These are phyloP conservation scores for Hydrozoanthus gracilis DNA, from an alignment of 92 coral and sea anemone genomes.

Conservation along the genomic window DNA sequence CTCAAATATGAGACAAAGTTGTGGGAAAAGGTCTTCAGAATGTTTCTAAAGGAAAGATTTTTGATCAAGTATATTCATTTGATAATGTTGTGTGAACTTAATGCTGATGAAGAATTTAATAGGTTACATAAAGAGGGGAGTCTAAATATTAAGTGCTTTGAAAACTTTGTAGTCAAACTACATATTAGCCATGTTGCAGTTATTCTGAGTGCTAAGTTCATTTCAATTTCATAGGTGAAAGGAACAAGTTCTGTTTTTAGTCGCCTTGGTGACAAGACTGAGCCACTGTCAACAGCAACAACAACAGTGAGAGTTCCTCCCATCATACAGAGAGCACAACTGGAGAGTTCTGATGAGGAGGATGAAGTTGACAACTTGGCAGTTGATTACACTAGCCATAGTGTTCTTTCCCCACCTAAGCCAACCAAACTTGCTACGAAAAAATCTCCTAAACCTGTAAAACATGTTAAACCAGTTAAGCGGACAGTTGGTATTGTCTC, in stretches of 20 bases:
- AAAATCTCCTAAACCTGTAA: conserved; percentile 17
- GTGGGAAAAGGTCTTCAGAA: no score
- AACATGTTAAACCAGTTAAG: conserved; percentile 41
- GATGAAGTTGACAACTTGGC: background rate
- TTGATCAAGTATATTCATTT: no score
- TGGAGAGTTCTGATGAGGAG: conserved; percentile 32
- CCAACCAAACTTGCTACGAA: conserved; percentile 1
- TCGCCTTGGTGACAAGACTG: conserved; percentile 33
- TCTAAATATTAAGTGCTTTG: background rate
- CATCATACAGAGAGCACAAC: background rate
- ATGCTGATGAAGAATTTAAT: no score
- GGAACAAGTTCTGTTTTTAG: conserved; percentile 39
- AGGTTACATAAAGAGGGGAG: no score
- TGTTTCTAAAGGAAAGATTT: no score
- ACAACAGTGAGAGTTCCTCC: conserved; percentile 28
- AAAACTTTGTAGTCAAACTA: background rate
- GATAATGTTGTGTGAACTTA: no score
- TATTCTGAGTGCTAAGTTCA: no score
- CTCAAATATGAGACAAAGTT: no score
- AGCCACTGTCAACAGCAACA: background rate
- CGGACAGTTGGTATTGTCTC: conserved; percentile 43
- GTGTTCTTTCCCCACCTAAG: conserved; percentile 15
- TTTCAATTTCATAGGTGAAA: conserved; percentile 12
- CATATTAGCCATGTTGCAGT: no score
- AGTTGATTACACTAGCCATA: conserved; percentile 39